A percentile compares a stretch with the other conserved stretches of the same genome.
Evolutionary conservation across 2,113 vertebrate genomes (phyloP).

Genomic region (Emydocephalus ijimae): DNA sequence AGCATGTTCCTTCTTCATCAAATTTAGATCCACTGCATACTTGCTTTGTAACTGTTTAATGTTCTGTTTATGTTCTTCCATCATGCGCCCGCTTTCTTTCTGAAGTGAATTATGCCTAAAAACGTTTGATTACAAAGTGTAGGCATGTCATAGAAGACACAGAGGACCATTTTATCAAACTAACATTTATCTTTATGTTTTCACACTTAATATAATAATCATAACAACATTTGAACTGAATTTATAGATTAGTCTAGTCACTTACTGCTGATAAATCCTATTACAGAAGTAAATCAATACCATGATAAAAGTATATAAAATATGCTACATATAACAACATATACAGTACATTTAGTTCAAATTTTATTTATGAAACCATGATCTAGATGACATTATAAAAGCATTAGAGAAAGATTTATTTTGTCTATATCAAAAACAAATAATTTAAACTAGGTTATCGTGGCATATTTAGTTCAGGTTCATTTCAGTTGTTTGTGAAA

Average conservation of each 20-base stretch:
- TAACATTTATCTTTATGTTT: background rate
- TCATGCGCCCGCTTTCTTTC: conserved; percentile 77
- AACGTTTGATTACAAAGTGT: conserved; percentile 31
- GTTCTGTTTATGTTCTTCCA: conserved; percentile 71
- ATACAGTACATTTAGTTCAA: background rate
- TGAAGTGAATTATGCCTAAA: conserved; percentile 73
- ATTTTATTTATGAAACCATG: background rate
- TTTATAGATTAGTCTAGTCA: background rate
- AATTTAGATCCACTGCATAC: conserved; percentile 73
- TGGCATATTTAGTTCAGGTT: background rate
- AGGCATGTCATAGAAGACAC: background rate
- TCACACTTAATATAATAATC: background rate
- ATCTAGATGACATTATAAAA: background rate
- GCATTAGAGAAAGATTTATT: background rate
- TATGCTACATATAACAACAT: background rate
- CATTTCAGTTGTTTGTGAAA: background rate
- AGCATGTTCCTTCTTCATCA: conserved; percentile 80
- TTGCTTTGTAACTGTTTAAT: conserved; percentile 76
- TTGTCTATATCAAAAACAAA: background rate
- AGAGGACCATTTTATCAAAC: background rate
- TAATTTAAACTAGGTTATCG: background rate
- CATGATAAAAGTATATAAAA: background rate
- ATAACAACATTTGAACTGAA: conserved; percentile 8
- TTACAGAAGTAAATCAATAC: background rate
- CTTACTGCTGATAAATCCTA: background rate